phyloP scores from a whole-genome alignment of 2,888 invertebrate species.

The Conomelus anceps region DNA sequence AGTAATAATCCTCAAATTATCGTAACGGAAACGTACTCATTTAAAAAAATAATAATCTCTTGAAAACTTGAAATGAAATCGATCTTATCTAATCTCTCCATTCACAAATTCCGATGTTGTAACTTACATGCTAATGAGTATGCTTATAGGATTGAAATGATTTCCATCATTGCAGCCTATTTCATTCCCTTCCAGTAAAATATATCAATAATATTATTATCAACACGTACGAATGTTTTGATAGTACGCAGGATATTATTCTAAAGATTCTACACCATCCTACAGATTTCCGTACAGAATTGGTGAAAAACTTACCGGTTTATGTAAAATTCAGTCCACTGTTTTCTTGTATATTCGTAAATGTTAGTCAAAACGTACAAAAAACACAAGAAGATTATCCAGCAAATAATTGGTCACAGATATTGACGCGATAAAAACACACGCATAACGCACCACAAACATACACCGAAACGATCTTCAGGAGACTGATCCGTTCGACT shows the following conservation, averaged over 20 bases:
- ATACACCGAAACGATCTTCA: not conserved
- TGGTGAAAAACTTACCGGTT: not conserved
- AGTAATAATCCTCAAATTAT: no score
- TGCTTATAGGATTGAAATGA: no score
- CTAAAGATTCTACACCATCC: not conserved
- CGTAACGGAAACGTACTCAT: no score
- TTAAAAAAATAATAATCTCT: not conserved
- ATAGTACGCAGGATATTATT: not conserved
- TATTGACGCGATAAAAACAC: not conserved
- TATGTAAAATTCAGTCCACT: not conserved
- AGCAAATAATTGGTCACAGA: not conserved
- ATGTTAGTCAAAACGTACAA: not conserved
- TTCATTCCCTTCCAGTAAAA: not conserved
- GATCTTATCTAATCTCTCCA: no score
- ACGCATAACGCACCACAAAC: not conserved
- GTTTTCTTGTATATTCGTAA: not conserved
- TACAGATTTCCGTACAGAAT: not conserved
- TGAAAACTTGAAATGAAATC: no score
- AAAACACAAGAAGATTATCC: not conserved
- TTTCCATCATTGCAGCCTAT: no score
- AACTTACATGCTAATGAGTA: no score
- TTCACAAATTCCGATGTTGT: no score
- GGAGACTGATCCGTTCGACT: not conserved
- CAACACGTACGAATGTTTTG: not conserved
- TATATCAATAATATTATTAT: not conserved